A percentile compares a stretch with the other conserved stretches of the same genome.
Evolutionary conservation across 2,888 invertebrate genomes (phyloP).

Genomic region (Coenonympha arcania): DNA sequence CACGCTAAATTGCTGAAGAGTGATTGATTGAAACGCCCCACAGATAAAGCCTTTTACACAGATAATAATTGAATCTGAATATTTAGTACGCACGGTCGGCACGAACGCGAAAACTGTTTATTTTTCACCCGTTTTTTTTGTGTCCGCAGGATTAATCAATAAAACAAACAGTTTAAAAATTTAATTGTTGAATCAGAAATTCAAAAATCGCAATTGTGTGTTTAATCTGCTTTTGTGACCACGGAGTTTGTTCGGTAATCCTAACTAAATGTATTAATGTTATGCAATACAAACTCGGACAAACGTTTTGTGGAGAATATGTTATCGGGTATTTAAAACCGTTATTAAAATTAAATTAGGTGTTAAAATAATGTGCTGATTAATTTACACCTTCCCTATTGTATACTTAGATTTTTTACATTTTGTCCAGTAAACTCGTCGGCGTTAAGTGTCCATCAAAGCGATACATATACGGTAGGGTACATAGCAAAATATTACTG

Average conservation of each 20-base stretch:
- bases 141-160: neutral
- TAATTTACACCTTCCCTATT: too few species aligned
- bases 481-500: too few species aligned
- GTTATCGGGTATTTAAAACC: too few species aligned
- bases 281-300: neutral
- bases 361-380: too few species aligned
- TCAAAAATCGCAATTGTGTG: neutral
- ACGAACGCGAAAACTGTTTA: slow-evolving; percentile 12
- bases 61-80: slow-evolving; percentile 57
- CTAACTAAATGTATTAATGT: too few species aligned
- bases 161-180: slow-evolving; percentile 3
- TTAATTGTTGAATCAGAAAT: neutral
- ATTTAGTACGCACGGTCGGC: slow-evolving; percentile 35
- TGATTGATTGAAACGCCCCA: slow-evolving; percentile 63
- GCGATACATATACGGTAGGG: too few species aligned
- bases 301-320: neutral
- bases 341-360: too few species aligned
- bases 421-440: too few species aligned
- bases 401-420: too few species aligned
- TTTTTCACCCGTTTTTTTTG: neutral
- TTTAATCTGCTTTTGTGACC: neutral
- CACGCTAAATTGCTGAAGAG: slow-evolving; percentile 64
- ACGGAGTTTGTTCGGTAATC: neutral
- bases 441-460: too few species aligned
- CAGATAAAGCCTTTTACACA: slow-evolving; percentile 52